phyloP scores from a whole-genome alignment of 2,888 invertebrate genomes.

The Eristalis arbustorum region DNA sequence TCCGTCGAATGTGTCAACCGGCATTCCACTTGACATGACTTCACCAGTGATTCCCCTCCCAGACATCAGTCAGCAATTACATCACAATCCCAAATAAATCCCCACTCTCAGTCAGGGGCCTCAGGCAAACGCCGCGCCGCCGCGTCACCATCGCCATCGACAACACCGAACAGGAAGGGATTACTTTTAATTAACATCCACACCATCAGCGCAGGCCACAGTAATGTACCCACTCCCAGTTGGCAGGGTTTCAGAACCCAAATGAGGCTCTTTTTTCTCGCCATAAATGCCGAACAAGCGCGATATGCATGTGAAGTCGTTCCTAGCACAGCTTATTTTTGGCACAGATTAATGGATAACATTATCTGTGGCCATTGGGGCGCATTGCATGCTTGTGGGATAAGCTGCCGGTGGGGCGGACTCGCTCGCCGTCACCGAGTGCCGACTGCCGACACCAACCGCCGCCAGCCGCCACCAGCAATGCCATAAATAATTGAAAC shows the following conservation, averaged over 20 bases:
- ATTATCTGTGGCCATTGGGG: constrained; percentile 33
- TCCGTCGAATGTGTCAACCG: background rate
- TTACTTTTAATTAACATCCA: constrained; percentile 37
- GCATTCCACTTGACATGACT: background rate
- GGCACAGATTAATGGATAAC: constrained; percentile 52
- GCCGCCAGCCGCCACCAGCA: background rate
- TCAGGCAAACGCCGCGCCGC: background rate
- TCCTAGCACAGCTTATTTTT: constrained; percentile 42
- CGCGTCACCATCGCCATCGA: background rate
- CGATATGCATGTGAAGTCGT: background rate
- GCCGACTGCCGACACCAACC: background rate
- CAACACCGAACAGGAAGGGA: background rate
- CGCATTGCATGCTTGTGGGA: background rate
- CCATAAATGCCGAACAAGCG: background rate
- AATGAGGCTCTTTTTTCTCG: background rate
- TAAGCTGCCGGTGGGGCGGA: background rate
- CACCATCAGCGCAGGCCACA: constrained; percentile 7
- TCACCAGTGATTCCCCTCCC: background rate
- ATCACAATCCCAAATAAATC: background rate
- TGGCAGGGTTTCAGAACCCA: constrained; percentile 10
- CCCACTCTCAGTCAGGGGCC: no score
- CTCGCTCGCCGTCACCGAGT: background rate
- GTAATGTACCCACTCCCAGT: constrained; percentile 36
- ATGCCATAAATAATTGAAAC: constrained; percentile 46
- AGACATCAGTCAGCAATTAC: background rate